phyloP scores from a whole-genome alignment of 2,888 invertebrate genomes.

The Drosophila hamatofila region DNA sequence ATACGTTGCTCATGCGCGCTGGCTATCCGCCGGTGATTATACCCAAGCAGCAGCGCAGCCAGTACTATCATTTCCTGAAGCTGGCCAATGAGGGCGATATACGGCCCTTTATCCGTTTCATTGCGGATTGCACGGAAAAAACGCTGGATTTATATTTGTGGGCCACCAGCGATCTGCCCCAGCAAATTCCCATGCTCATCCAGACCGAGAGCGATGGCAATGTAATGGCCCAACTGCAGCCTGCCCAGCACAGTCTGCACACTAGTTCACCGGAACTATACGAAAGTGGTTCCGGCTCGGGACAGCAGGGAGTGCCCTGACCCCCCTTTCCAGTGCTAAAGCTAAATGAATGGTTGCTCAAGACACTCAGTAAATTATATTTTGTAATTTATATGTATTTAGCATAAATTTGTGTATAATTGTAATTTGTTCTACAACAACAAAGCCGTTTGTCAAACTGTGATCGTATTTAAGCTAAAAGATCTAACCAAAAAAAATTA shows the following conservation, averaged over 20 bases:
- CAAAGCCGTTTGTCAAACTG: conserved; percentile 56
- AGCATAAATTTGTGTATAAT: conserved; percentile 30
- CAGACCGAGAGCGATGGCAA: conserved; percentile 80
- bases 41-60: conserved; percentile 92
- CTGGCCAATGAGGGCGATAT: conserved; percentile 97
- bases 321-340: conserved; percentile 38
- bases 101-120: conserved; percentile 97
- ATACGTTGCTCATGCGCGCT: conserved; percentile 96
- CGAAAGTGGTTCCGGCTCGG: conserved; percentile 43
- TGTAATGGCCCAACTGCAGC: conserved; percentile 64
- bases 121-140: conserved; percentile 95
- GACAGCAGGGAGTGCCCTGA: conserved; percentile 65
- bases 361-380: conserved; percentile 46
- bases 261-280: conserved; percentile 29
- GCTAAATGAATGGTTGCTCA: conserved; percentile 10
- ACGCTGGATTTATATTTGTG: conserved; percentile 94
- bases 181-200: conserved; percentile 89
- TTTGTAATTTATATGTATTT: conserved; percentile 39
- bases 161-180: conserved; percentile 91
- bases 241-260: conserved; percentile 42
- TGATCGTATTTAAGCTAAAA: conserved; percentile 67
- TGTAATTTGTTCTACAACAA: conserved; percentile 44
- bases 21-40: conserved; percentile 98
- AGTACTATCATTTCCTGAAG: conserved; percentile 95
- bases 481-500: conserved; percentile 53